A percentile compares a stretch with the other conserved stretches of the same genome.
phyloP scores from a whole-genome alignment of 2,113 vertebrate genomes.

The Hippotragus niger region DNA sequence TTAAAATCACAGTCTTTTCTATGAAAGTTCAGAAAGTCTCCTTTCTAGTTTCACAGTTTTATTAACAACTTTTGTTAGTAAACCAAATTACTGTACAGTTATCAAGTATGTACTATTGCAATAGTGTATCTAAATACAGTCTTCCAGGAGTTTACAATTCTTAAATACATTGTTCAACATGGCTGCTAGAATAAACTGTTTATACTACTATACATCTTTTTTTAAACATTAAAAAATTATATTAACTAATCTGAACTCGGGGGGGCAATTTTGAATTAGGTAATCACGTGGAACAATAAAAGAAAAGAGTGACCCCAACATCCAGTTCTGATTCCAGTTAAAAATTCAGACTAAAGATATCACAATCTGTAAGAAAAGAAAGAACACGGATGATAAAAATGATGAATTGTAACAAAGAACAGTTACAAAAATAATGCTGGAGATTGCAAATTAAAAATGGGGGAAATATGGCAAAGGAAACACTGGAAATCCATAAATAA shows the following conservation, averaged over 20 bases:
- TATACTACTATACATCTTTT: slow-evolving; percentile 57
- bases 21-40: slow-evolving; percentile 74
- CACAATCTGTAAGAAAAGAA: slow-evolving; percentile 96
- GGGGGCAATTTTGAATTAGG: slow-evolving; percentile 81
- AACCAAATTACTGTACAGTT: slow-evolving; percentile 75
- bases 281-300: slow-evolving; percentile 80
- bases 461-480: background rate
- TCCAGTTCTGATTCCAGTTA: slow-evolving; percentile 92
- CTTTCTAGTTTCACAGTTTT: slow-evolving; percentile 80
- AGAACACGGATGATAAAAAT: slow-evolving; percentile 82
- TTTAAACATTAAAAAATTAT: slow-evolving; percentile 58
- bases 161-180: slow-evolving; percentile 68
- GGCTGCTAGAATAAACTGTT: slow-evolving; percentile 62
- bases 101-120: slow-evolving; percentile 39
- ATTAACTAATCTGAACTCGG: slow-evolving; percentile 73
- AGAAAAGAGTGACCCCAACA: slow-evolving; percentile 88
- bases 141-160: slow-evolving; percentile 64
- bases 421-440: slow-evolving; percentile 67
- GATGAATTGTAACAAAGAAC: slow-evolving; percentile 68
- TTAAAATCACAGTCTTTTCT: slow-evolving; percentile 81
- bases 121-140: slow-evolving; percentile 69
- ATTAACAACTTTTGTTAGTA: slow-evolving; percentile 79
- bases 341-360: slow-evolving; percentile 93
- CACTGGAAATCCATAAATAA: background rate
- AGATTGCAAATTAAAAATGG: slow-evolving; percentile 55